Conservation (phyloP, 1,140 invertebrate genomes). For the Brachionus koreanus region DNA sequence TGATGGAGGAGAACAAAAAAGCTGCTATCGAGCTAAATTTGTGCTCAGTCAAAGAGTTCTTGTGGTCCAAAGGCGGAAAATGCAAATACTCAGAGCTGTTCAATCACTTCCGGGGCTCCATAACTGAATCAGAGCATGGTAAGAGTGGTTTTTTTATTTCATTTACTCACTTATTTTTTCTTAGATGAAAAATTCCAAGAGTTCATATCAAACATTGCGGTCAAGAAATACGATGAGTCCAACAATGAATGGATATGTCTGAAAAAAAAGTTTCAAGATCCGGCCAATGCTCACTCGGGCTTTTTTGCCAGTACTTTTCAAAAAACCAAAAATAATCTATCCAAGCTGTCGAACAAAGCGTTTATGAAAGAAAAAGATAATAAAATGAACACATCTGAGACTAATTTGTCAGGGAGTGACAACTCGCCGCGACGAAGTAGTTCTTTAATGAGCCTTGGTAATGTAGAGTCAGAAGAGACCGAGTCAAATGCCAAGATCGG, state of each 20-base stretch:
- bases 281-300: not conserved
- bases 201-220: constrained; percentile 30
- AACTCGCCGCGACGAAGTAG: not conserved
- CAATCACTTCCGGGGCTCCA: not conserved
- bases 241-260: constrained; percentile 10
- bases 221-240: constrained; percentile 23
- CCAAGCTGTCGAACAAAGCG: constrained; percentile 1
- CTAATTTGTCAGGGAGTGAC: not conserved
- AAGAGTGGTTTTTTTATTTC: not conserved
- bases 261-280: constrained; percentile 35
- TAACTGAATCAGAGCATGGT: constrained; percentile 29
- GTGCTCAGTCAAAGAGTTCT: constrained; percentile 17
- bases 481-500: not conserved
- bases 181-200: constrained; percentile 37
- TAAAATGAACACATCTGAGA: not conserved
- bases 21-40: not conserved
- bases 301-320: constrained; percentile 40
- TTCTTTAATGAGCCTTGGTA: not conserved
- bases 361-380: not conserved
- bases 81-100: constrained; percentile 36
- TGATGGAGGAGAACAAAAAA: not conserved
- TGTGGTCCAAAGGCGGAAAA: constrained; percentile 8
- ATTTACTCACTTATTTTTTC: not conserved
- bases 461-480: not conserved
- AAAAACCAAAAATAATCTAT: constrained; percentile 30